Conservation (phyloP, 2,797 vertebrate genomes). For the Sorex maritimensis region DNA sequence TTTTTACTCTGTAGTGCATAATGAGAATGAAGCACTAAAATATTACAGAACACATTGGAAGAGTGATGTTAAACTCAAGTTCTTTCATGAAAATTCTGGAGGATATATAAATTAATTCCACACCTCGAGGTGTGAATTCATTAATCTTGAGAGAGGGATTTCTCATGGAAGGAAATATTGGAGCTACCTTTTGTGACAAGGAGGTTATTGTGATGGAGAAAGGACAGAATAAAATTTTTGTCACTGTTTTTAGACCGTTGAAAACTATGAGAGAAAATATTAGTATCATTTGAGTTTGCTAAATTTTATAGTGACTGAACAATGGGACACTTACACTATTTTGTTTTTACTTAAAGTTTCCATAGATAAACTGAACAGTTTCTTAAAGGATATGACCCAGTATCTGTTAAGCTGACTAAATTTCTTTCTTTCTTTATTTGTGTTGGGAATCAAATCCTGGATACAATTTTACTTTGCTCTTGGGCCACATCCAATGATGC, state of each 20-base stretch:
- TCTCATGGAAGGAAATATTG: background rate
- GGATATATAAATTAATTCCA: background rate
- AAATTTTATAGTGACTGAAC: background rate
- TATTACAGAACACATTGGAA: background rate
- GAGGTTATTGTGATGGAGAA: constrained; percentile 24
- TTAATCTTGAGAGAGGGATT: background rate
- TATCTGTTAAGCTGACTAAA: background rate
- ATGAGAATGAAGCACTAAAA: background rate
- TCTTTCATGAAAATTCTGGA: background rate
- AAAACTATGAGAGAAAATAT: background rate
- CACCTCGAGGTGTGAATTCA: background rate
- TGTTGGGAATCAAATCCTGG: too few species aligned
- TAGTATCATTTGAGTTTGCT: too few species aligned
- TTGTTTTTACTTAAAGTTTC: constrained; percentile 34
- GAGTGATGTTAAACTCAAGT: background rate
- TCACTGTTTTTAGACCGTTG: constrained; percentile 36
- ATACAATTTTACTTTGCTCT: too few species aligned
- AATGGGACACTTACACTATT: constrained; percentile 10
- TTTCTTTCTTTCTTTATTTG: too few species aligned
- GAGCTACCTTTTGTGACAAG: background rate
- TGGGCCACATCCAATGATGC: too few species aligned
- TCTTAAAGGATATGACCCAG: constrained; percentile 7
- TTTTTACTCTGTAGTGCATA: background rate
- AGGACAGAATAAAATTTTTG: background rate
- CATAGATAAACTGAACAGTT: background rate